Evolutionary conservation across 2,888 invertebrate species (phyloP).

Genomic region (Bellardia pandia): DNA sequence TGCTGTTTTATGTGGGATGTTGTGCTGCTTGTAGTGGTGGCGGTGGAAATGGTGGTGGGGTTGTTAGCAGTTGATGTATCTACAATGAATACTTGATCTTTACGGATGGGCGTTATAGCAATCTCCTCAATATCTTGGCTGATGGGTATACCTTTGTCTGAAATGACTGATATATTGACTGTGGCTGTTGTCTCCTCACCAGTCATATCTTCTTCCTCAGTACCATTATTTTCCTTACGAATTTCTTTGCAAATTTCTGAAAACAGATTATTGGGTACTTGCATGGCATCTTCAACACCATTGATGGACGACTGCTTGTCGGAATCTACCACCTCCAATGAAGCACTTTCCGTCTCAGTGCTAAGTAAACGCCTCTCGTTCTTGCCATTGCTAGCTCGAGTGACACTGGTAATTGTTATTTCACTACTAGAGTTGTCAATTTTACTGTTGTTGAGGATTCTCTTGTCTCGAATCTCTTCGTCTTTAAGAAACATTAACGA

Average conservation of each 20-base stretch:
- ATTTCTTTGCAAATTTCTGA: conserved; percentile 71
- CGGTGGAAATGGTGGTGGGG: conserved; percentile 49
- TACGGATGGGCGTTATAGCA: conserved; percentile 68
- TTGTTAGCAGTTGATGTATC: conserved; percentile 43
- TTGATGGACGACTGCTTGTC: conserved; percentile 58
- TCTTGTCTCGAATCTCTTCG: conserved; percentile 79
- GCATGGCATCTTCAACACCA: conserved; percentile 63
- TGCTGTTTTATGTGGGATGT: conserved; percentile 47
- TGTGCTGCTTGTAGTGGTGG: conserved; percentile 50
- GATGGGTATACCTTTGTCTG: conserved; percentile 54
- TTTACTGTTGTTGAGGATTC: conserved; percentile 57
- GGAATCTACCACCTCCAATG: conserved; percentile 58
- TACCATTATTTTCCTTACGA: conserved; percentile 56
- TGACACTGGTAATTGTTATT: conserved; percentile 50
- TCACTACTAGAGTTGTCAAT: conserved; percentile 43
- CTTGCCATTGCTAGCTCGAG: conserved; percentile 50
- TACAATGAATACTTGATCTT: conserved; percentile 67
- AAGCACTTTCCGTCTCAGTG: conserved; percentile 65
- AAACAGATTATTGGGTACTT: conserved; percentile 65
- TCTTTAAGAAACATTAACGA: conserved; percentile 83
- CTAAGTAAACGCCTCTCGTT: conserved; percentile 42
- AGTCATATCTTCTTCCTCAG: conserved; percentile 49
- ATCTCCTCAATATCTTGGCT: conserved; percentile 67
- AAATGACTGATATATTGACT: conserved; percentile 60
- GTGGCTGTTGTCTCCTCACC: conserved; percentile 55